phyloP scores from a whole-genome alignment of 1,140 invertebrate genomes.

The Lordiphosa mommai region DNA sequence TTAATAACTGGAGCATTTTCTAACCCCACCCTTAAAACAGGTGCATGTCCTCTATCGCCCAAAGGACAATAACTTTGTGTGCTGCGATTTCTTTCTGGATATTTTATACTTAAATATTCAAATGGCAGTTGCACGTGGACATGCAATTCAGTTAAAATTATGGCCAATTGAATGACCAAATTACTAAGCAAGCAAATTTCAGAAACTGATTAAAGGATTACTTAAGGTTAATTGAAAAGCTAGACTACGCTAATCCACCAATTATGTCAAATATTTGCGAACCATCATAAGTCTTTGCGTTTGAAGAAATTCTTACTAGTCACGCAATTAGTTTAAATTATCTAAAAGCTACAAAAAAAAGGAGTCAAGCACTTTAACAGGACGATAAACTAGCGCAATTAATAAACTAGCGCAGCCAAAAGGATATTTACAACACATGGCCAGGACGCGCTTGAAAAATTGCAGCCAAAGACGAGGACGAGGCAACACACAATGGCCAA shows the following conservation, averaged over 20 bases:
- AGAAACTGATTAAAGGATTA: conserved; percentile 40
- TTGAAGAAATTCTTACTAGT: conserved; percentile 51
- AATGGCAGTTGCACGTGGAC: conserved; percentile 17
- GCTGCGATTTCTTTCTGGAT: not conserved
- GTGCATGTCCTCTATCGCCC: not conserved
- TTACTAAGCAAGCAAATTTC: conserved; percentile 20
- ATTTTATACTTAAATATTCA: conserved; percentile 42
- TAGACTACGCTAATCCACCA: conserved; percentile 28
- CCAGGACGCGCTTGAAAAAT: conserved; percentile 62
- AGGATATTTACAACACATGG: conserved; percentile 41
- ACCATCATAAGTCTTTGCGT: conserved; percentile 53
- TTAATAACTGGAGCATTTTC: not conserved
- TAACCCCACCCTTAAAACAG: too few species aligned
- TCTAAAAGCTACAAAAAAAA: conserved; percentile 27
- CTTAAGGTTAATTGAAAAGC: conserved; percentile 55
- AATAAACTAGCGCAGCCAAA: conserved; percentile 48
- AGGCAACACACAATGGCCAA: conserved; percentile 18
- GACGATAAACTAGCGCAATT: conserved; percentile 74
- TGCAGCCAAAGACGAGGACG: conserved; percentile 42
- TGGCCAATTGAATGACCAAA: conserved; percentile 50
- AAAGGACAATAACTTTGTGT: conserved; percentile 4
- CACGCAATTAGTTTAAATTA: conserved; percentile 70
- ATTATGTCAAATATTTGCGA: conserved; percentile 58
- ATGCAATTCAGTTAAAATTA: conserved; percentile 38
- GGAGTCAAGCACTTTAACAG: conserved; percentile 44